A percentile compares a stretch with the other conserved stretches of the same genome.
These are phyloP conservation scores for Coryphaenoides rupestris DNA, from an alignment of 2,113 vertebrate species.

Conservation along the genomic window DNA sequence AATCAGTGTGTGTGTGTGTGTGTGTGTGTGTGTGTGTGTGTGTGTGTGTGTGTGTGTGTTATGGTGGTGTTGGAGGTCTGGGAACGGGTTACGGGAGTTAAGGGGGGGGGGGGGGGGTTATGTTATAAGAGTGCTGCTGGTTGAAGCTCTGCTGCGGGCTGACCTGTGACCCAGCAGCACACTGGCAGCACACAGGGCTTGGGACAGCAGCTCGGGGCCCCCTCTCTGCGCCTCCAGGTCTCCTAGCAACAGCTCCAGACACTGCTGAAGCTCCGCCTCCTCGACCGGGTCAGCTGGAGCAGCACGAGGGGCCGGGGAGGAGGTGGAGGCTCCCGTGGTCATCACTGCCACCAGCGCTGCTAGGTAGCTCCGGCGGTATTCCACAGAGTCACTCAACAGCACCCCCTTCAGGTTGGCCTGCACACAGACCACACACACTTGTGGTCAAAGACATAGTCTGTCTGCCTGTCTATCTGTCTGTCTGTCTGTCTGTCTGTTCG, in stretches of 20 bases:
- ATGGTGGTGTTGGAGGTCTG: no score
- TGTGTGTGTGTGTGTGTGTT: no score
- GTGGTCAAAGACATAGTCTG: background rate
- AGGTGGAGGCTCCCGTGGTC: slow-evolving; percentile 16
- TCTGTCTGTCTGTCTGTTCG: no score
- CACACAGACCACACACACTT: background rate
- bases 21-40: no score
- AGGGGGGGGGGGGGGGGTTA: no score
- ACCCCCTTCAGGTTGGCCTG: slow-evolving; percentile 73
- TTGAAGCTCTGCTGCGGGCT: background rate
- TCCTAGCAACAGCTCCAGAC: slow-evolving; percentile 70
- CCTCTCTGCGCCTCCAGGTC: slow-evolving; percentile 65
- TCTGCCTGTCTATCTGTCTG: no score
- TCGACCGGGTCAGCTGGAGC: slow-evolving; percentile 6
- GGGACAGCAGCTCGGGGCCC: slow-evolving; percentile 74
- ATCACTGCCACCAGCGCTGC: slow-evolving; percentile 69
- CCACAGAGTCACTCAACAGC: slow-evolving; percentile 52
- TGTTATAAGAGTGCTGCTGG: no score
- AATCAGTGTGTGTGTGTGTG: no score
- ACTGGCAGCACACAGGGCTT: slow-evolving; percentile 65
- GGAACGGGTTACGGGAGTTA: no score
- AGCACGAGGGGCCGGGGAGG: slow-evolving; percentile 10
- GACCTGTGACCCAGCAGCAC: slow-evolving; percentile 69
- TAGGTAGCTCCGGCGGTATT: slow-evolving; percentile 74
- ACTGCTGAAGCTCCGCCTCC: slow-evolving; percentile 41